Evolutionary conservation across 2,888 invertebrate species (phyloP), one percentile per base, ranked within the genome.

Genomic region (Fragum sueziense): DNA sequence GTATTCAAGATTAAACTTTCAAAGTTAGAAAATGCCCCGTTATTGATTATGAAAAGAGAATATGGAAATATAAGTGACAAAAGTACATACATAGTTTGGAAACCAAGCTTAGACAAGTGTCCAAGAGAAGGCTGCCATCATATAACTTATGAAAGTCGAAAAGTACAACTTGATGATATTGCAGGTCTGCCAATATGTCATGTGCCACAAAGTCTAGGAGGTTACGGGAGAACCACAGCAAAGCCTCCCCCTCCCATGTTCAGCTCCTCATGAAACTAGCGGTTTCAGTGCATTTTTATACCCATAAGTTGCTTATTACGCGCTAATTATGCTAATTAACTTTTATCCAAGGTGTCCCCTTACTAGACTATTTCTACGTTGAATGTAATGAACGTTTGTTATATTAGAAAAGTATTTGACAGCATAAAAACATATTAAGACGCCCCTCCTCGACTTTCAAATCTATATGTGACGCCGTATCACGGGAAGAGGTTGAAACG

Each of bases 171-270:
- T 1, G 17, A 6, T 67, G 72, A 77, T 27, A 51, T 77, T 33
- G 72, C 77, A 25, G 77, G 69, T 1, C 33, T 72, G 1, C 72
- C 77, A 11, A 70, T 72, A 51, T 72, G 77, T 17, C 77, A 72
- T 72, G 68, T 73, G 1, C 77, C 77, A 14, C 27, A 52, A 47
- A 61, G 57, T 29, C 33, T 67, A 9, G 73, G 67, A 6, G 22
- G 57, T 62, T 34, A 77, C 70, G n/a, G 73, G 69, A 37, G 73
- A 62, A 31, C 74, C 78, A 61, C 31, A 20, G 33, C 73, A 33
- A 59, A 77, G 73, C 69, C 68, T 74, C 22, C 70, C 78, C 22
- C 78, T 73, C 37, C n/a, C n/a, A n/a, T 74, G 78, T 73, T 74
- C 78, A 51, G 62, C 74, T 33, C 62, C 67, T 9, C 14, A 31